Evolutionary conservation across 2,797 vertebrate species (phyloP).

Genomic region (Naso thynnoides): DNA sequence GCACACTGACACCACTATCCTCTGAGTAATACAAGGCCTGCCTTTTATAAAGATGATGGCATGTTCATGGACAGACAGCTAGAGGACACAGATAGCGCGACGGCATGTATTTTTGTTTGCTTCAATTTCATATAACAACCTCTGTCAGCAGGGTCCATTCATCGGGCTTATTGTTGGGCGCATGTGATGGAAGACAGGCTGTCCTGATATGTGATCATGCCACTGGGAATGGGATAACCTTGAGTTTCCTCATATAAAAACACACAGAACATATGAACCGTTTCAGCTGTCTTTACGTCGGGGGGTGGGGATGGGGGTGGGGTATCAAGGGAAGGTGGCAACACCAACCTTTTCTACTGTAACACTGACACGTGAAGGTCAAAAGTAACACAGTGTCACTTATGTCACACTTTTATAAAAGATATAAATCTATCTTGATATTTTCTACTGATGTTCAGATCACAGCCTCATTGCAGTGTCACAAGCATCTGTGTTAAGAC

Average conservation of each 20-base stretch:
- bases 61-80: not conserved
- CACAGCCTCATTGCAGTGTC: too few relatives aligned
- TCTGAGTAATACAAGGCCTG: constrained; percentile 18
- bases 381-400: too few relatives aligned
- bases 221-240: constrained; percentile 1
- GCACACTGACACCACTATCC: constrained; percentile 26
- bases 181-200: not conserved
- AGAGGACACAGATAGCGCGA: constrained; percentile 8
- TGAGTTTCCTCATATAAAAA: constrained; percentile 6
- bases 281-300: not conserved
- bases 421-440: too few relatives aligned
- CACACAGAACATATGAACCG: not conserved
- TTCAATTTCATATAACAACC: not conserved
- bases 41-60: constrained; percentile 10
- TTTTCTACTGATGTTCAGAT: too few relatives aligned
- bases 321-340: too few relatives aligned
- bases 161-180: not conserved
- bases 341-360: too few relatives aligned
- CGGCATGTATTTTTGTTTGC: not conserved
- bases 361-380: too few relatives aligned
- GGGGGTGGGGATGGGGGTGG: not conserved
- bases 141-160: not conserved
- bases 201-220: not conserved
- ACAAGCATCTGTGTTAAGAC: too few relatives aligned
- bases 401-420: too few relatives aligned